Conservation (phyloP, 2,888 invertebrate genomes). For the Tipula helvola region DNA sequence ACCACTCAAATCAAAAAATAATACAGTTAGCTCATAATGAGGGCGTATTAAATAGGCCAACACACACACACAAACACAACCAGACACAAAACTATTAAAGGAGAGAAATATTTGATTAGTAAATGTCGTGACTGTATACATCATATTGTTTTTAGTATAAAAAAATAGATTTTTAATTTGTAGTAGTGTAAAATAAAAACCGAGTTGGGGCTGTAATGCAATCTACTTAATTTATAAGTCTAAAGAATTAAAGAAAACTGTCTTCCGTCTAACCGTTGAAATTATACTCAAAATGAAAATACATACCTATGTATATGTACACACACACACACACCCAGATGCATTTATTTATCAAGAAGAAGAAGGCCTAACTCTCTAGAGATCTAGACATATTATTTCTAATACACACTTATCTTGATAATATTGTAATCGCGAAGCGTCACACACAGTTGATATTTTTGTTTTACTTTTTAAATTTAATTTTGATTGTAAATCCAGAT, state of each 20-base stretch:
- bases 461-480: background rate
- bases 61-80: background rate
- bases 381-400: background rate
- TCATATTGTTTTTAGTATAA: background rate
- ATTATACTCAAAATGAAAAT: background rate
- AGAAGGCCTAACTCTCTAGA: background rate
- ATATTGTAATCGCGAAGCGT: background rate
- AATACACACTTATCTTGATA: background rate
- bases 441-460: background rate
- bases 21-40: background rate
- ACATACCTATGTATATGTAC: background rate
- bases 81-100: background rate
- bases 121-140: background rate
- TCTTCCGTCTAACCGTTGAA: background rate
- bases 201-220: background rate
- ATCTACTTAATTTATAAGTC: background rate
- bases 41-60: background rate
- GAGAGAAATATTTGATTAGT: background rate
- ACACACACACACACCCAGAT: background rate
- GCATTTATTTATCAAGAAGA: background rate
- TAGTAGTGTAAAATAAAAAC: background rate
- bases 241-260: background rate
- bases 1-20: conserved; percentile 20
- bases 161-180: background rate
- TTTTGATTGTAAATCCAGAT: background rate